Evolutionary conservation across 1,140 invertebrate genomes (phyloP).

Genomic region (Aphaenogaster floridana): DNA sequence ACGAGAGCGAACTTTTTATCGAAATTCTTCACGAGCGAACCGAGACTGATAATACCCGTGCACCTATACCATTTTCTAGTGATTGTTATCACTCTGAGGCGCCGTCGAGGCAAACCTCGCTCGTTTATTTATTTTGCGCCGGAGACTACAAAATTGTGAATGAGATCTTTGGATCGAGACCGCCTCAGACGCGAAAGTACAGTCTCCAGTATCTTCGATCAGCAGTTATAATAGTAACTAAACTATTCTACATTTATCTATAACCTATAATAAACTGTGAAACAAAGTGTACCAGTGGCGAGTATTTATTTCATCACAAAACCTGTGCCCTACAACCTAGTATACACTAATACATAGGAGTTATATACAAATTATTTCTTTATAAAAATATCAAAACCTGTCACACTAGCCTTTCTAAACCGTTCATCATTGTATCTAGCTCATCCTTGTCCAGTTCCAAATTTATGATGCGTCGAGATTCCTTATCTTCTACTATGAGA

Average conservation of each 20-base stretch:
- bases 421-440: constrained; percentile 80
- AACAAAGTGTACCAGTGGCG: constrained; percentile 82
- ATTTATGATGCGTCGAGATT: constrained; percentile 70
- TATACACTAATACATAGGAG: background rate
- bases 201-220: constrained; percentile 86
- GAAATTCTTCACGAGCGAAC: constrained; percentile 76
- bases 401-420: constrained; percentile 72
- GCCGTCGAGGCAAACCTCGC: constrained; percentile 67
- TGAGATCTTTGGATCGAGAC: constrained; percentile 75
- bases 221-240: constrained; percentile 87
- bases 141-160: constrained; percentile 69
- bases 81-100: constrained; percentile 74
- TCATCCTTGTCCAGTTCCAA: constrained; percentile 83
- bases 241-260: constrained; percentile 87
- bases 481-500: constrained; percentile 76
- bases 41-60: constrained; percentile 78
- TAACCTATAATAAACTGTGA: constrained; percentile 88
- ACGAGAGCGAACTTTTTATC: constrained; percentile 79
- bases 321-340: background rate
- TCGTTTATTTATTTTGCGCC: constrained; percentile 72
- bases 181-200: constrained; percentile 77
- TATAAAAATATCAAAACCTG: constrained; percentile 33
- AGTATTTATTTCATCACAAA: constrained; percentile 61
- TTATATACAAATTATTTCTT: constrained; percentile 25
- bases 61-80: constrained; percentile 69